These are phyloP conservation scores for Drosophila dives DNA, from an alignment of 2,888 invertebrate genomes.

Conservation along the genomic window DNA sequence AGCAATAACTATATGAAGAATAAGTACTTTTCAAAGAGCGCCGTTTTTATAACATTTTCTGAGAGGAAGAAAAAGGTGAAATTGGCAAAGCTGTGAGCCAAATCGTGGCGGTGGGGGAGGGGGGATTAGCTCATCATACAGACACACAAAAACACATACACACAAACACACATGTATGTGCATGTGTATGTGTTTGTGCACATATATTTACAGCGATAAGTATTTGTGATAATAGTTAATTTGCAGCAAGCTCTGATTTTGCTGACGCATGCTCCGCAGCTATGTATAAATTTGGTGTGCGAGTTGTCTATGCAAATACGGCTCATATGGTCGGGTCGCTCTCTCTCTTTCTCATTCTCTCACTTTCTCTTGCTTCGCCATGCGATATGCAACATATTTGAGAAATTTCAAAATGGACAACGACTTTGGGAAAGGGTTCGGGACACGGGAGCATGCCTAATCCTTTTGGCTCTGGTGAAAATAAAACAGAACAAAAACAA, in stretches of 20 bases:
- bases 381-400: slow-evolving; percentile 45
- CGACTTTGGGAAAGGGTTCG: background rate
- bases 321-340: slow-evolving; percentile 43
- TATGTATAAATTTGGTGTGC: background rate
- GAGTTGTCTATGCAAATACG: background rate
- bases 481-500: slow-evolving; percentile 23
- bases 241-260: slow-evolving; percentile 21
- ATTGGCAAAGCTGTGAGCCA: slow-evolving; percentile 2
- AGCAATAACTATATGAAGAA: background rate
- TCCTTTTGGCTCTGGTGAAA: slow-evolving; percentile 44
- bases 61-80: background rate
- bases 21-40: background rate
- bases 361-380: slow-evolving; percentile 16
- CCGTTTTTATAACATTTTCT: background rate
- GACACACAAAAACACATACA: background rate
- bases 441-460: slow-evolving; percentile 29
- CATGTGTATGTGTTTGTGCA: background rate
- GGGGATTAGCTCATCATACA: slow-evolving; percentile 12
- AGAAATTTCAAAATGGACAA: slow-evolving; percentile 11
- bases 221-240: slow-evolving; percentile 29
- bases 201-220: slow-evolving; percentile 29
- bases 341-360: background rate
- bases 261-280: slow-evolving; percentile 25
- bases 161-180: background rate
- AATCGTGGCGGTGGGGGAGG: slow-evolving; percentile 5